phyloP scores from a whole-genome alignment of 2,797 vertebrate genomes.

The Coreius guichenoti region DNA sequence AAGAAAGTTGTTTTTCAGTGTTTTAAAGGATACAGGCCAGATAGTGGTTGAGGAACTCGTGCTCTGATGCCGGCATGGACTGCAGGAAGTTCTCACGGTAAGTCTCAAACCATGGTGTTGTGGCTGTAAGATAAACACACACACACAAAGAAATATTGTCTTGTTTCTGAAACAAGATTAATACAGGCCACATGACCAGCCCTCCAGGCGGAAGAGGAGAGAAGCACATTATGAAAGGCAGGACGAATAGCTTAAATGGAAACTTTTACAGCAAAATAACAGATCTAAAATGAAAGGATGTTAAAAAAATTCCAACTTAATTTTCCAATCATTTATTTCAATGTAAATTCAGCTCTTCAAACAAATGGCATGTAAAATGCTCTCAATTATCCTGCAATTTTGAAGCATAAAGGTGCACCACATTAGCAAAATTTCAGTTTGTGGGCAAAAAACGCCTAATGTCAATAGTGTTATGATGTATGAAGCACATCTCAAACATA shows the following conservation, averaged over 20 bases:
- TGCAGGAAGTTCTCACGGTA: conserved; percentile 97
- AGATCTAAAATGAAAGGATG: neutral
- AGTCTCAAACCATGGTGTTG: conserved; percentile 96
- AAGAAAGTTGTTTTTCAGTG: neutral
- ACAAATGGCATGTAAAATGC: neutral
- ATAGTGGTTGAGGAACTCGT: conserved; percentile 98
- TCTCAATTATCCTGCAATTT: neutral
- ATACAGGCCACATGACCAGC: neutral
- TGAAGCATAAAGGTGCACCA: neutral
- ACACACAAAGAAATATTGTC: conserved; percentile 42
- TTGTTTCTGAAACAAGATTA: conserved; percentile 23
- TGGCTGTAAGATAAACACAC: conserved; percentile 77
- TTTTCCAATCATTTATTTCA: neutral
- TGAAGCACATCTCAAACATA: neutral
- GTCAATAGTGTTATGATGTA: too few relatives aligned
- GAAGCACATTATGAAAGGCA: conserved; percentile 24
- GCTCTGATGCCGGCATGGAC: conserved; percentile 93
- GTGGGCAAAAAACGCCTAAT: neutral
- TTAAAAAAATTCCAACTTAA: neutral
- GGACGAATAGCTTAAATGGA: neutral
- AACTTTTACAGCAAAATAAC: neutral
- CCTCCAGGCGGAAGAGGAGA: conserved; percentile 28
- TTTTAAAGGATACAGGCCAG: conserved; percentile 96
- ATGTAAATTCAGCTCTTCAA: neutral
- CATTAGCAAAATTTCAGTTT: neutral